Evolutionary conservation across 2,797 vertebrate genomes (phyloP), one percentile per base, ranked within the genome.

Genomic region (Rhincodon typus): DNA sequence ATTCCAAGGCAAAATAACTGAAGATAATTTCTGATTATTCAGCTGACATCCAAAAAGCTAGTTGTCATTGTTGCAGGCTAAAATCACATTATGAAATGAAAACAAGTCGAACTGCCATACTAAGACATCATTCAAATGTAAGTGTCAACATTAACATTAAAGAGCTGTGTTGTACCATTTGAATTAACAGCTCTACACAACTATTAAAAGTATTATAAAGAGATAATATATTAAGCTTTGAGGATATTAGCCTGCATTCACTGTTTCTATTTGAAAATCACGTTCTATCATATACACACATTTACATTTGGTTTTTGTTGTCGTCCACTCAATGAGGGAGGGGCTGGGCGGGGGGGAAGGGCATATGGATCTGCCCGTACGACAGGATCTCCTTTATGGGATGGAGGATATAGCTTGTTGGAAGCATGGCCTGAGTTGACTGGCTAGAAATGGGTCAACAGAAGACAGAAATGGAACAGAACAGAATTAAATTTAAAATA

Each of bases 281-380:
- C 1, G 88, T 91, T 91, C 88, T 38, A 17, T 66, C 88, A 66
- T 79, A 84, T 95, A 95, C 95, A 95, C 95, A 95, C 95, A 57
- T 95, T 95, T 95, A 77, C 6, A 0, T 95, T 82, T 62, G 62
- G 5, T 84, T 79, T 95, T 86, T 95, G 74, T 62, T 82, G 95
- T 57, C 82, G 74, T 95, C 95, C 77, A 95, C 25, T 50, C 38
- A 94, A n/a, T 79, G 95, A 66, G 53, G 74, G 57, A 77, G 95
- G 95, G 53, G 53, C 50, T 94, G 67, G 93, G 67, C 69, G 67
- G 23, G 93, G 93, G 57, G 95, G 95, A 66, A 86, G 79, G 77
- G 95, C 74, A 95, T 57, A 84, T 62, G 95, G 72, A 95, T 95
- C 77, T 95, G 67, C 95, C 74, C 62, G 46, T 38, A 13, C 53